Percentiles rank a stretch among this genome's conserved stretches.
Conservation (phyloP, 1,140 invertebrate species). For the Diabrotica virgifera region DNA sequence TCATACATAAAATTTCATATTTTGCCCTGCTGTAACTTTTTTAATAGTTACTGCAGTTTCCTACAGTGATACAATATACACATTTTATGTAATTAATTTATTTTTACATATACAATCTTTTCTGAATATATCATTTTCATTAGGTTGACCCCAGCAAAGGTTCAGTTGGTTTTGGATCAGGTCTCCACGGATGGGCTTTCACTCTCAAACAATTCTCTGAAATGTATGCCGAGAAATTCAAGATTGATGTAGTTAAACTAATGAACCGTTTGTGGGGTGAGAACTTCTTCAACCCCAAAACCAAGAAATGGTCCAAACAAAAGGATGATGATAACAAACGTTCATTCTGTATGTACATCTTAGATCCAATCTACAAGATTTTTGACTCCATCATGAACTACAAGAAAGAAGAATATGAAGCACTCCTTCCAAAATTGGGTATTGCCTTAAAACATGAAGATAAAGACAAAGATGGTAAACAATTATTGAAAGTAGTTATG, state of each 20-base stretch:
- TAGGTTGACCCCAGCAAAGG: constrained; percentile 94
- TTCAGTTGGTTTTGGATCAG: constrained; percentile 98
- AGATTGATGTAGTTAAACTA: constrained; percentile 94
- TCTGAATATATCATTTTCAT: constrained; percentile 10
- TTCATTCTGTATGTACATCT: constrained; percentile 97
- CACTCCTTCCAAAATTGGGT: constrained; percentile 83
- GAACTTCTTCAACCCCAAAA: constrained; percentile 96
- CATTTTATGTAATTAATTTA: neutral
- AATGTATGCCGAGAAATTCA: constrained; percentile 98
- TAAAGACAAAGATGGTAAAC: constrained; percentile 92
- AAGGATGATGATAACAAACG: constrained; percentile 88
- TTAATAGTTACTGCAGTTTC: constrained; percentile 35
- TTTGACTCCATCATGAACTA: constrained; percentile 98
- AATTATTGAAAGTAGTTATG: constrained; percentile 93
- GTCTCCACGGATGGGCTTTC: constrained; percentile 99
- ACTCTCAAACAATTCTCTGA: constrained; percentile 99
- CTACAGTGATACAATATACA: constrained; percentile 34
- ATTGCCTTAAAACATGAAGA: constrained; percentile 93
- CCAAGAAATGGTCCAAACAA: constrained; percentile 97
- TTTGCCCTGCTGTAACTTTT: constrained; percentile 37
- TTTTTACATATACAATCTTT: constrained; percentile 7
- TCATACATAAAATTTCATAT: constrained; percentile 35
- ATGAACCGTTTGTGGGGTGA: constrained; percentile 98
- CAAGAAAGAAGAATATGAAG: constrained; percentile 91
- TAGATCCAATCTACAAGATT: constrained; percentile 98